Conservation (phyloP, 30 jellyfish, hydroid and myxozoan species). For the Pelagia noctiluca region DNA sequence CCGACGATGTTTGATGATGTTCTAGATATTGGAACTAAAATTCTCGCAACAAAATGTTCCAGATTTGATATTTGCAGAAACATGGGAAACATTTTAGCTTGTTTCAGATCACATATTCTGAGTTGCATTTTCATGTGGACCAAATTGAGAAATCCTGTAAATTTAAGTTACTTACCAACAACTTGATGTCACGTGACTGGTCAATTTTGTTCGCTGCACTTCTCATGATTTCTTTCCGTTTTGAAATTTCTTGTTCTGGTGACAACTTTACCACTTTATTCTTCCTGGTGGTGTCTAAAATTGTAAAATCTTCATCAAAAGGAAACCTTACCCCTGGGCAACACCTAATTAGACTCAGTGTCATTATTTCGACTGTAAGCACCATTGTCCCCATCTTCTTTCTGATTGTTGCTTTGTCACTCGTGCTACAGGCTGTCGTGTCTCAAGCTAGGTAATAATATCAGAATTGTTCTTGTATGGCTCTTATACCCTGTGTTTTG, state of each 20-base stretch:
- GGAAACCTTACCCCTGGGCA: not conserved
- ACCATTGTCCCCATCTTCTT: not conserved
- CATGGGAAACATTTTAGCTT: too few relatives aligned
- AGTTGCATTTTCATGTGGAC: too few relatives aligned
- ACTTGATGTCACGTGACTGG: slow-evolving; percentile 32
- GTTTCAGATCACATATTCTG: too few relatives aligned
- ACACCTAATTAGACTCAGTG: not conserved
- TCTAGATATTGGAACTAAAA: too few relatives aligned
- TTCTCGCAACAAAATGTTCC: too few relatives aligned
- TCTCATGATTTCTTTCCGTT: slow-evolving; percentile 52
- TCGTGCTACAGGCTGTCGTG: not conserved
- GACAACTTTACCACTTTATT: not conserved
- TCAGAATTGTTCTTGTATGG: too few relatives aligned
- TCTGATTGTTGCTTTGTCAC: not conserved
- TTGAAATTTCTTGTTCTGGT: slow-evolving; percentile 28
- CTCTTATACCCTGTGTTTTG: too few relatives aligned
- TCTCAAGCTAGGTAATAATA: too few relatives aligned
- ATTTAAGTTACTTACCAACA: slow-evolving; percentile 37
- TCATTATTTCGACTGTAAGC: not conserved
- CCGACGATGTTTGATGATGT: too few relatives aligned
- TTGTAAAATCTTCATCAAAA: not conserved
- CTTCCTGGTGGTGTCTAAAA: not conserved
- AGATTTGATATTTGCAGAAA: too few relatives aligned
- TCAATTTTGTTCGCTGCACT: not conserved
- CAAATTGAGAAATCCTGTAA: too few relatives aligned